phyloP scores from a whole-genome alignment of 1,140 invertebrate genomes.

The Anastatus disparis region DNA sequence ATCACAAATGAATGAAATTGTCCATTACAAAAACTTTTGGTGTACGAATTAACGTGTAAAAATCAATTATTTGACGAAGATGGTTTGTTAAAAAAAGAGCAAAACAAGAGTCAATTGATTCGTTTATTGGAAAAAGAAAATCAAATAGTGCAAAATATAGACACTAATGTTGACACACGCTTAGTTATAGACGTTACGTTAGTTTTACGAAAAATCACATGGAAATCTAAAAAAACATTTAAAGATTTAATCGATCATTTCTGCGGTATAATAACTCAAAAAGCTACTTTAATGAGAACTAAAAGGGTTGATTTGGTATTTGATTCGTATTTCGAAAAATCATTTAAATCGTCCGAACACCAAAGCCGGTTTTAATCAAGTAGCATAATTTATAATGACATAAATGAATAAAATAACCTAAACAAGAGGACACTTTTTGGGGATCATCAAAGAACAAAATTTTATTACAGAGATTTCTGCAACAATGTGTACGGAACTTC shows the following conservation, averaged over 20 bases:
- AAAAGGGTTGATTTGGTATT: constrained; percentile 3
- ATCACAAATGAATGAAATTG: background rate
- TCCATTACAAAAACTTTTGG: background rate
- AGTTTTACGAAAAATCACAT: constrained; percentile 7
- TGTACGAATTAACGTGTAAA: background rate
- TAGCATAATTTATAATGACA: background rate
- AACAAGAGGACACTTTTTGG: constrained; percentile 3
- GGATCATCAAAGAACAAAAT: background rate
- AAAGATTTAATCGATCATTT: background rate
- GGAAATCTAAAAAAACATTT: background rate
- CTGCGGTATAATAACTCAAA: background rate
- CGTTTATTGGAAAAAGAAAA: background rate
- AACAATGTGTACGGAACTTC: background rate
- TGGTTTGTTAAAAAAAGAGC: constrained; percentile 7
- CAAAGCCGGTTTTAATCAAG: background rate
- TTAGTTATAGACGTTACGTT: background rate
- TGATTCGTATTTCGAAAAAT: constrained; percentile 6
- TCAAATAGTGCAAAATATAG: background rate
- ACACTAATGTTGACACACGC: background rate
- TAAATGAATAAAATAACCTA: background rate
- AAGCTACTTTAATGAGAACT: background rate
- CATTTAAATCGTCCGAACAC: background rate
- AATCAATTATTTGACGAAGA: constrained; percentile 13
- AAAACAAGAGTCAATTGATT: background rate
- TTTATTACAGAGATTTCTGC: background rate